Evolutionary conservation across 2,113 vertebrate genomes (phyloP), one percentile per base, ranked within the genome.

Genomic region (Hystrix brachyura): DNA sequence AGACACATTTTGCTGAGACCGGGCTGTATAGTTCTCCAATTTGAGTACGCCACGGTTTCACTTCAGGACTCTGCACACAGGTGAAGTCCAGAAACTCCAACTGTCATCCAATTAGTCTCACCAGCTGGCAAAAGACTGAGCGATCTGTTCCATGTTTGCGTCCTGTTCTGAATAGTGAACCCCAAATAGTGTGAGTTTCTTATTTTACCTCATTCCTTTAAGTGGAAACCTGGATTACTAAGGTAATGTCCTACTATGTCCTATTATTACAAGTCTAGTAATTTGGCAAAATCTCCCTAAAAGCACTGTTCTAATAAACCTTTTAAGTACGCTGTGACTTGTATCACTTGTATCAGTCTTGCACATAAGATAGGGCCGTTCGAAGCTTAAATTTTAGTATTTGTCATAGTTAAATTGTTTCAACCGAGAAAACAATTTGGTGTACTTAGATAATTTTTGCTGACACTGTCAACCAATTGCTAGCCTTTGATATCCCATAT

Each of bases 301-400:
- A 71, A 59, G 8, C 2, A 80, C 27, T 91, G 34, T 90, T 72
- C 55, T 59, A 43, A n/a, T 25, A 18, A 79, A 38, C 53, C 76
- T 81, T 93, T 95, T 69, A 82, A 87, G 86, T 93, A 96, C 64
- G 25, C 17, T 0, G 7, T 62, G 53, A 78, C 32, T 90, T 62
- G 62, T 43, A 60, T 65, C 67, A 64, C 27, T 17, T 32, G 72
- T 29, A 32, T 90, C 32, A n/a, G 34, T 79, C 57, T 83, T 90
- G 13, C 23, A 86, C 43, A 15, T 53, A 11, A 1, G 89, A 82
- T 2, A 86, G 53, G 38, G 11, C 76, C 23, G 18, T 43, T 38
- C 59, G 65, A 92, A 89, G 78, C 48, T 92, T 32, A 88, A 82
- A 48, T 79, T 93, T 43, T 79, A 53, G 74, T 76, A 79, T 60